Conservation (phyloP, 2,797 vertebrate species). For the Falco naumanni region DNA sequence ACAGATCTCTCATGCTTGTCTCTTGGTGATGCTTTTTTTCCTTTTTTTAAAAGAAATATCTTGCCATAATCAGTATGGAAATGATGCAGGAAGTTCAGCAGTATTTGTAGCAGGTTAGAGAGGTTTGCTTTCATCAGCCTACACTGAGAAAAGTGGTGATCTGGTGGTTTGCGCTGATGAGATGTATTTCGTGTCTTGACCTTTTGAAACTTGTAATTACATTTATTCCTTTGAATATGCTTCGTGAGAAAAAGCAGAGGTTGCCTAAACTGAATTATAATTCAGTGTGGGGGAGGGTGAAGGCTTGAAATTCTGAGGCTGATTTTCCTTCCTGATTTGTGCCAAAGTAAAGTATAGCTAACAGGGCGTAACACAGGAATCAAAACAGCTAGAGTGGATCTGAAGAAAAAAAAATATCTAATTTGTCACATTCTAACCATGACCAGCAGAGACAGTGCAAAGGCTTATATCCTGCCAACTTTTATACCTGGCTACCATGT, state of each 20-base stretch:
- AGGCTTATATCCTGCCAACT: not conserved
- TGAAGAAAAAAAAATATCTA: not conserved
- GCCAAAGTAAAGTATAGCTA: not conserved
- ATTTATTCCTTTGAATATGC: not conserved
- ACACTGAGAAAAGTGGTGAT: not conserved
- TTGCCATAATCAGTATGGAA: not conserved
- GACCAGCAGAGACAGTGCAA: not conserved
- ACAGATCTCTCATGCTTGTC: not conserved
- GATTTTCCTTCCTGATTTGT: not conserved
- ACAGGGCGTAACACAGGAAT: not conserved
- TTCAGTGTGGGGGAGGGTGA: not conserved
- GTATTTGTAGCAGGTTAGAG: not conserved
- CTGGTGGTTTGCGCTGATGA: not conserved
- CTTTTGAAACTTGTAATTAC: not conserved
- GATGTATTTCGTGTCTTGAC: not conserved
- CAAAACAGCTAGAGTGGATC: not conserved
- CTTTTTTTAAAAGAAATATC: not conserved
- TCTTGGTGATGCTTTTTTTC: not conserved
- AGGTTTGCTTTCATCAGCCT: not conserved
- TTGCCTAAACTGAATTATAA: not conserved
- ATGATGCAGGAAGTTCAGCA: not conserved
- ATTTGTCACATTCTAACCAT: not conserved
- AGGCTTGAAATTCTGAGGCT: not conserved
- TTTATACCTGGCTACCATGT: not conserved
- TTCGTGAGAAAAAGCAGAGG: not conserved